These are phyloP conservation scores for Lasioglossum baleicum DNA, from an alignment of 1,140 invertebrate species.

Conservation along the genomic window DNA sequence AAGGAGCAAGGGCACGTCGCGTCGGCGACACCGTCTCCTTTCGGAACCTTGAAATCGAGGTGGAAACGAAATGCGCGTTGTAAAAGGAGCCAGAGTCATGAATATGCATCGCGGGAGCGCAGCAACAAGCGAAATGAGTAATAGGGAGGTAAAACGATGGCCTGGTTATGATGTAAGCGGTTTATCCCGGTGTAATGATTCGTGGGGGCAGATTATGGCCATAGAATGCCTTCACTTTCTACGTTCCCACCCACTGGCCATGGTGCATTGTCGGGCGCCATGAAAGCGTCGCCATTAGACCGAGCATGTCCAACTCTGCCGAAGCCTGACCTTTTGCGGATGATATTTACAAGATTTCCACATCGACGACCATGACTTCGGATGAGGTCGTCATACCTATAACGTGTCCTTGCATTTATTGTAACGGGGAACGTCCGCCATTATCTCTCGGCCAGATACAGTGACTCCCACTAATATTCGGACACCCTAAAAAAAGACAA, in stretches of 20 bases:
- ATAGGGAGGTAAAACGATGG: constrained; percentile 37
- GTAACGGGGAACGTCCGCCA: neutral
- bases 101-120: constrained; percentile 45
- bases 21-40: neutral
- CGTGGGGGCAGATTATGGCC: constrained; percentile 25
- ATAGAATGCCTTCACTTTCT: constrained; percentile 49
- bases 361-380: constrained; percentile 56
- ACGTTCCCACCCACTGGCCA: constrained; percentile 50
- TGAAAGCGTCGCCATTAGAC: neutral
- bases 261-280: constrained; percentile 18
- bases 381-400: constrained; percentile 55
- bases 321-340: constrained; percentile 46
- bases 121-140: constrained; percentile 49
- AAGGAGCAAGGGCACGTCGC: too few species aligned
- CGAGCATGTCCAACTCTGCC: constrained; percentile 12
- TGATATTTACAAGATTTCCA: constrained; percentile 56
- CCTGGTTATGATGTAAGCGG: constrained; percentile 55
- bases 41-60: constrained; percentile 8
- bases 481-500: too few species aligned
- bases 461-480: too few species aligned
- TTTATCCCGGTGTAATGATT: constrained; percentile 55
- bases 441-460: too few species aligned
- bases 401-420: constrained; percentile 45
- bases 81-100: constrained; percentile 29
- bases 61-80: constrained; percentile 25